These are phyloP conservation scores for Gila robusta DNA, from an alignment of 2,797 vertebrate genomes.

Conservation along the genomic window DNA sequence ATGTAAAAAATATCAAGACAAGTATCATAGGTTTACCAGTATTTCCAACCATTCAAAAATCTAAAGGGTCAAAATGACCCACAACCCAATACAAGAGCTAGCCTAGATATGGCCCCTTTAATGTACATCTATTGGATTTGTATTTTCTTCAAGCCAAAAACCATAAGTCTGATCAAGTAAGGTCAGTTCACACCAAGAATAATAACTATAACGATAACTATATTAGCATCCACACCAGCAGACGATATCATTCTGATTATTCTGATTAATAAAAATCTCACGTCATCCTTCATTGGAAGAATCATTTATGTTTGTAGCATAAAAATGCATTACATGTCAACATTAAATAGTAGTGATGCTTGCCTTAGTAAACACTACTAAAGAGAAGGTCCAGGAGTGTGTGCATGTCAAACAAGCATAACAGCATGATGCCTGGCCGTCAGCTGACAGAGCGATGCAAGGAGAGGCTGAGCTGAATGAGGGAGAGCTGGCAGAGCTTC, in stretches of 20 bases:
- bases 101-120: not conserved
- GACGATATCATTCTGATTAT: no score
- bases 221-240: no score
- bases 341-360: not conserved
- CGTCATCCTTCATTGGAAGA: not conserved
- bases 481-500: slow-evolving; percentile 34
- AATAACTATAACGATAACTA: not conserved
- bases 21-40: not conserved
- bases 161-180: not conserved
- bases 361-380: not conserved
- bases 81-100: not conserved
- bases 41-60: not conserved
- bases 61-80: not conserved
- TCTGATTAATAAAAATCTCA: not conserved
- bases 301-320: not conserved
- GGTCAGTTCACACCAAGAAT: not conserved
- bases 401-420: not conserved
- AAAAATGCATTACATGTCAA: not conserved
- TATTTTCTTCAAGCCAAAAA: not conserved
- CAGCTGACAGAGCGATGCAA: not conserved
- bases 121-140: not conserved
- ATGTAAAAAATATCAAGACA: not conserved
- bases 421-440: not conserved
- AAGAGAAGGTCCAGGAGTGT: not conserved
- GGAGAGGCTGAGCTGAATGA: not conserved